phyloP scores from a whole-genome alignment of 2,113 vertebrate genomes.

The Triplophysa rosa region DNA sequence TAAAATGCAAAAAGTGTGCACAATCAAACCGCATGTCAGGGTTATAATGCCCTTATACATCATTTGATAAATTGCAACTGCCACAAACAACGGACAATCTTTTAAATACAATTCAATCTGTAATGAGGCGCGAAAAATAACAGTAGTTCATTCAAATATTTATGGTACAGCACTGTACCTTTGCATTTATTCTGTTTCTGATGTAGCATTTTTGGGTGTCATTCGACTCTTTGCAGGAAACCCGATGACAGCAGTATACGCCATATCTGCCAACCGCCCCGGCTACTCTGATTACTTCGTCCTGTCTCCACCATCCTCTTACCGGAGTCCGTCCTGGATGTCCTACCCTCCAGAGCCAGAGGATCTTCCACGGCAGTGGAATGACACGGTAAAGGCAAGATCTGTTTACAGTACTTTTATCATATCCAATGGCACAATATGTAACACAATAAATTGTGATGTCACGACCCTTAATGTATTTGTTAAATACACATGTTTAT shows the following conservation, averaged over 20 bases:
- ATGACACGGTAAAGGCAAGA: conserved; percentile 72
- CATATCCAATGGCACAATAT: too few relatives aligned
- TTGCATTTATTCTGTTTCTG: too few relatives aligned
- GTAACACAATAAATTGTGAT: too few relatives aligned
- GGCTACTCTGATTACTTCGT: conserved; percentile 95
- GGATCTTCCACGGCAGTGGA: conserved; percentile 91
- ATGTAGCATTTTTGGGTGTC: neutral
- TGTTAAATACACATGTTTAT: neutral
- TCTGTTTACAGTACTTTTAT: neutral
- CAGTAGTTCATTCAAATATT: too few relatives aligned
- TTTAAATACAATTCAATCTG: too few relatives aligned
- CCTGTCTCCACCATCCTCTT: conserved; percentile 88
- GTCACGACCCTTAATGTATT: neutral
- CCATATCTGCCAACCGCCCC: conserved; percentile 92
- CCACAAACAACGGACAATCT: too few relatives aligned
- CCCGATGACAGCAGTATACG: conserved; percentile 94
- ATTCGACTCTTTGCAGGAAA: conserved; percentile 77
- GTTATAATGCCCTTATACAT: too few relatives aligned
- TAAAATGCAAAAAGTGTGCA: too few relatives aligned
- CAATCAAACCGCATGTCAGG: too few relatives aligned
- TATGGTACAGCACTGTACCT: too few relatives aligned
- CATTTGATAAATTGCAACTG: too few relatives aligned
- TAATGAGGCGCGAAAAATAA: too few relatives aligned
- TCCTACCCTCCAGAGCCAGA: conserved; percentile 89
- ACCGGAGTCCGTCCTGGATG: conserved; percentile 95